A percentile compares a stretch with the other conserved stretches of the same genome.
phyloP scores from a whole-genome alignment of 1,140 invertebrate species.

The Drosophila sturtevanti region DNA sequence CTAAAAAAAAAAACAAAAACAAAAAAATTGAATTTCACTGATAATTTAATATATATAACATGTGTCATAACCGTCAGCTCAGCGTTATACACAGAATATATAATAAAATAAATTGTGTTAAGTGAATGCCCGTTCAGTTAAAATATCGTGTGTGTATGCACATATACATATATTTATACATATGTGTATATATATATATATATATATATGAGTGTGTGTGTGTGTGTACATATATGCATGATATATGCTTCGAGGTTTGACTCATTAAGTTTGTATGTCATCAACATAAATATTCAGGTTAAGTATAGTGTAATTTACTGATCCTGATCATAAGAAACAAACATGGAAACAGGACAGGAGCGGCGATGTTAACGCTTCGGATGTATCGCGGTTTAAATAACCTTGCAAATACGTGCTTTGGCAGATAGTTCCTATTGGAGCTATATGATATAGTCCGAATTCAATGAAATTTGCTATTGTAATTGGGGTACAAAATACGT shows the following conservation, averaged over 20 bases:
- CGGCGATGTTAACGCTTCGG: background rate
- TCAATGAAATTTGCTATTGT: background rate
- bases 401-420: background rate
- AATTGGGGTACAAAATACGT: background rate
- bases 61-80: conserved; percentile 60
- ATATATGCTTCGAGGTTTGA: conserved; percentile 6
- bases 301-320: background rate
- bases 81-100: conserved; percentile 48
- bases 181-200: background rate
- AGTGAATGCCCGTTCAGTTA: conserved; percentile 46
- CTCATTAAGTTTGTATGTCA: background rate
- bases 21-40: conserved; percentile 57
- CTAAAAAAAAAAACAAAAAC: conserved; percentile 43
- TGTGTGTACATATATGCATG: background rate
- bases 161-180: background rate
- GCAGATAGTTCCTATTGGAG: background rate
- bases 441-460: background rate
- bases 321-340: background rate
- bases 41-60: conserved; percentile 63
- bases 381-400: too few species aligned
- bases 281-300: conserved; percentile 6
- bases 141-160: conserved; percentile 32
- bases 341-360: background rate
- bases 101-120: conserved; percentile 61
- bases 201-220: background rate